phyloP scores from a whole-genome alignment of 2,113 vertebrate genomes.

The Chunga burmeisteri region DNA sequence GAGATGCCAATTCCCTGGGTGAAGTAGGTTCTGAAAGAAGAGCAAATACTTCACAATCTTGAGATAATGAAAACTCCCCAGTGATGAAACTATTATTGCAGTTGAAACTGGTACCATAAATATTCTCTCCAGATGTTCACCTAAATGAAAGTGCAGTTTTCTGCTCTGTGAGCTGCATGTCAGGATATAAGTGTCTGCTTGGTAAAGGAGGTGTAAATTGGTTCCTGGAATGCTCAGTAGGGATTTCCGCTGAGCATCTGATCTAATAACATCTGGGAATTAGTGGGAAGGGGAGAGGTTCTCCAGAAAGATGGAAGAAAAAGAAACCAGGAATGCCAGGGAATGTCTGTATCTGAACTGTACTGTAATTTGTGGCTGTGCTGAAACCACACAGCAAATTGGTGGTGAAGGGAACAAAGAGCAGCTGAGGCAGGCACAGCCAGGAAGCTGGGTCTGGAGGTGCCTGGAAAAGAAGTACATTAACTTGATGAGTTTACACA shows the following conservation, averaged over 20 bases:
- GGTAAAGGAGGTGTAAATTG: background rate
- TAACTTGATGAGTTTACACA: background rate
- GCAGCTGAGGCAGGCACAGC: background rate
- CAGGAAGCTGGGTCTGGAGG: background rate
- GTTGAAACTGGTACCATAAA: background rate
- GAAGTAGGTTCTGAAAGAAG: background rate
- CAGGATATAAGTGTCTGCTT: background rate
- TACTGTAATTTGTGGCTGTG: background rate
- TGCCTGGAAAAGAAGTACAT: background rate
- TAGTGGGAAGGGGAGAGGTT: background rate
- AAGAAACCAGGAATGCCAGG: background rate
- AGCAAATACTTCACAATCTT: background rate
- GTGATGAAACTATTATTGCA: background rate
- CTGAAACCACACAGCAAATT: background rate
- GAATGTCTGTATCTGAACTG: background rate
- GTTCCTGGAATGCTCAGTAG: background rate
- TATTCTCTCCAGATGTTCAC: background rate
- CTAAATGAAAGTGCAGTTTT: background rate
- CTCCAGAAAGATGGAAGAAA: background rate
- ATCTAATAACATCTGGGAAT: background rate
- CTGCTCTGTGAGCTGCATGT: background rate
- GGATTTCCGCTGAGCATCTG: background rate
- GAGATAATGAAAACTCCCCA: background rate
- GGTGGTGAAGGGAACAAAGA: background rate
- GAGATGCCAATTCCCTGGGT: background rate